Evolutionary conservation across 2,113 vertebrate genomes (phyloP).

Genomic region (Picathartes gymnocephalus): DNA sequence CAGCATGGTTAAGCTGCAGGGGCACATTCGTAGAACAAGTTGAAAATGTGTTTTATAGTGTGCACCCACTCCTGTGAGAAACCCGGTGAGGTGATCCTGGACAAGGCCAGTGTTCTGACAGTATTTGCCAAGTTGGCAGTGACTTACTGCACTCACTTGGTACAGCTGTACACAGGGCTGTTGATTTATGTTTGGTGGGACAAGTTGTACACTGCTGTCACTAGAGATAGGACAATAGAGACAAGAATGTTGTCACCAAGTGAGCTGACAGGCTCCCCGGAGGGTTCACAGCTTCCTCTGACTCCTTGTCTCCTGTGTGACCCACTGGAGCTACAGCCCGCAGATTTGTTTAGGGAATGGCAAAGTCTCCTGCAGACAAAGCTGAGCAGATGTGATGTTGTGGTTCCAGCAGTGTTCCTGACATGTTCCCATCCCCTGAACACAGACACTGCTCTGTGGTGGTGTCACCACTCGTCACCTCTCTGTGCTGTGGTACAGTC

Average conservation of each 20-base stretch:
- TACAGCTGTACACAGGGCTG: neutral
- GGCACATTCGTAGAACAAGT: rapidly evolving
- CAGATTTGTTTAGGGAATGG: neutral
- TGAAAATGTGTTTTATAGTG: neutral
- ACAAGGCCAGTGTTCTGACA: neutral
- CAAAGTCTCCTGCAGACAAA: neutral
- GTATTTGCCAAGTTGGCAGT: neutral
- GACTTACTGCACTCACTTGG: neutral
- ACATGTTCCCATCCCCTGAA: neutral
- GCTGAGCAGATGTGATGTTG: neutral
- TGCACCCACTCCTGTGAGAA: neutral
- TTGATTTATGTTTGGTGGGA: neutral
- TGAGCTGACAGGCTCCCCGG: neutral
- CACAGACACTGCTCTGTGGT: neutral
- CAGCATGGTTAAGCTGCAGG: neutral
- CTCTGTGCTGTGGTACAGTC: neutral
- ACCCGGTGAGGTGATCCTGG: neutral
- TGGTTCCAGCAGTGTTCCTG: neutral
- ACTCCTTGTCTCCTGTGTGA: neutral
- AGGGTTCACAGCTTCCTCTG: neutral
- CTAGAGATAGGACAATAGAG: neutral
- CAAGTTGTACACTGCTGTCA: neutral
- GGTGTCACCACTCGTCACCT: neutral
- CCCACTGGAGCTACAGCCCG: neutral
- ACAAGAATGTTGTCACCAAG: neutral